phyloP scores from a whole-genome alignment of 2,797 vertebrate genomes.

The Rachycentron canadum region DNA sequence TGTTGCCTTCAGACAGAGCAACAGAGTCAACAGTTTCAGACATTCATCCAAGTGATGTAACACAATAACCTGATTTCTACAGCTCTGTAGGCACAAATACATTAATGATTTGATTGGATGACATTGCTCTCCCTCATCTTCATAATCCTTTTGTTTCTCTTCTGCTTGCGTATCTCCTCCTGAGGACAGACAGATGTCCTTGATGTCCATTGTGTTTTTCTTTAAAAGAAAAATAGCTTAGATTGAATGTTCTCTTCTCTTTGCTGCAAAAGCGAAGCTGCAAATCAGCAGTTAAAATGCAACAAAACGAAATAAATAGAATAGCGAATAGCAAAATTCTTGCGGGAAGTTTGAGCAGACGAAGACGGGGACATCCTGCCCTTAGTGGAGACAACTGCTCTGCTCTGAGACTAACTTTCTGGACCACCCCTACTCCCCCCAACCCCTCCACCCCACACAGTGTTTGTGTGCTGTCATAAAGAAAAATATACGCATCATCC shows the following conservation, averaged over 20 bases:
- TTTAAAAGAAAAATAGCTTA: neutral
- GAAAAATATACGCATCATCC: constrained; percentile 55
- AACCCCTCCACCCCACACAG: constrained; percentile 23
- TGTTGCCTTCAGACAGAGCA: neutral
- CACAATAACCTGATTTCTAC: constrained; percentile 50
- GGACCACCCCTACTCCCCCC: constrained; percentile 2
- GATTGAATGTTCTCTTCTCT: neutral
- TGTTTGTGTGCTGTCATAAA: constrained; percentile 65
- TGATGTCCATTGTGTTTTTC: neutral
- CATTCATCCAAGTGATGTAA: constrained; percentile 51
- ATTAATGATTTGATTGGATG: constrained; percentile 53
- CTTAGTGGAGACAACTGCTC: constrained; percentile 43
- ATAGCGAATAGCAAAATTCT: constrained; percentile 22
- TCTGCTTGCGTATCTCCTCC: neutral
- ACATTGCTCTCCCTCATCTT: constrained; percentile 37
- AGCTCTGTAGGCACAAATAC: constrained; percentile 26
- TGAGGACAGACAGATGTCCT: constrained; percentile 5
- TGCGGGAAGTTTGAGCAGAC: constrained; percentile 45
- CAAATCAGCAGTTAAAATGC: neutral
- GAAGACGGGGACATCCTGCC: constrained; percentile 33
- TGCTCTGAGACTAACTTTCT: constrained; percentile 60
- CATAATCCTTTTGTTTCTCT: constrained; percentile 47
- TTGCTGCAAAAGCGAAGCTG: neutral
- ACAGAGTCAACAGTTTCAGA: constrained; percentile 31
- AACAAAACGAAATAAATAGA: neutral